Evolutionary conservation across 2,113 vertebrate species (phyloP), one percentile per base, ranked within the genome.

Genomic region (Carassius auratus): DNA sequence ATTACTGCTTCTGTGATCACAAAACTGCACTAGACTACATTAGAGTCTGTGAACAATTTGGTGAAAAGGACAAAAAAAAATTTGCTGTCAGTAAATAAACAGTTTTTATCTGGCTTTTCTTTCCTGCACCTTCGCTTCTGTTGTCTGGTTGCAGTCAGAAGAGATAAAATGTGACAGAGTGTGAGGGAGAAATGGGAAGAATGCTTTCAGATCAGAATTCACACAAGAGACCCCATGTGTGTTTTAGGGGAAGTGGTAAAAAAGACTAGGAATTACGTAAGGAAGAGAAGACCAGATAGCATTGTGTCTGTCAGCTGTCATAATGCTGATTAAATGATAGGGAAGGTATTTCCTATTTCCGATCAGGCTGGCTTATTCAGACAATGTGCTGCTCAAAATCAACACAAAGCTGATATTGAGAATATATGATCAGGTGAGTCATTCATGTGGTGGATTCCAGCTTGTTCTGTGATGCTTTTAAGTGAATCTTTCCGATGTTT

Each of bases 251-350:
- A 66, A 84, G 88, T 84, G 79, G 10, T 50, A 74, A 76, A 74
- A 74, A 64, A 89, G 75, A 89, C 88, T 86, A 71, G 57, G 69
- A 85, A 87, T 92, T 91, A 91, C 81, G 68, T 89, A 90, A 90
- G 86, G 19, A 48, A 52, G 80, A 79, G 90, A 89, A 90, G 89
- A 89, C 87, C 48, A 93, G 94, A 94, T 94, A 93, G 92, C 87
- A 88, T 90, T 88, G 90, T 5, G 89, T 91, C 94, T 94, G 94
- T 94, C 92, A 91, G 94, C 81, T 86, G 87, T 95, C 95, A 93
- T 87, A 86, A 93, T 57, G 17, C 55, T 57, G 55, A 21, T 92
- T 89, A 92, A 93, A 90, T 91, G 92, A 90, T 91, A 91, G 89
- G 78, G 87, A 81, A 89, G 91, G 92, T 92, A 91, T 90, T 89